phyloP scores from a whole-genome alignment of 2,888 invertebrate species.

The Mellilla xanthometata region DNA sequence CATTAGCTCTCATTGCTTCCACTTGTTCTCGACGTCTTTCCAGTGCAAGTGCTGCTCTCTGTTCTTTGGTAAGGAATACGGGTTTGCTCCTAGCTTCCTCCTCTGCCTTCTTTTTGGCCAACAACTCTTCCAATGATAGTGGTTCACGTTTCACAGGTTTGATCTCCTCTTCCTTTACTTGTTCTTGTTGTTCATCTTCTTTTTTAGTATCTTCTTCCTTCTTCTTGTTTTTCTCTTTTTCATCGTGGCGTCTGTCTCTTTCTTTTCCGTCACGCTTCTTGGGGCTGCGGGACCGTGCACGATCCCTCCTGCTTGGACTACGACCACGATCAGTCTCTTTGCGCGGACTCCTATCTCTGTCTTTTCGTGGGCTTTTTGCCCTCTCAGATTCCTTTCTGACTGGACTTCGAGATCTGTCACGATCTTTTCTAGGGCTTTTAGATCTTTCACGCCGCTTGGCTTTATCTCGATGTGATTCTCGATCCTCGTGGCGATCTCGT shows the following conservation, averaged over 20 bases:
- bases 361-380: slow-evolving; percentile 32
- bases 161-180: slow-evolving; percentile 59
- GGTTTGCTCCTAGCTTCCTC: slow-evolving; percentile 98
- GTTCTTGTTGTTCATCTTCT: slow-evolving; percentile 64
- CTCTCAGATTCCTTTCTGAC: slow-evolving; percentile 55
- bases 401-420: slow-evolving; percentile 61
- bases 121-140: slow-evolving; percentile 95
- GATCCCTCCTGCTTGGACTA: slow-evolving; percentile 54
- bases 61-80: slow-evolving; percentile 97
- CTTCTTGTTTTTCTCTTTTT: slow-evolving; percentile 68
- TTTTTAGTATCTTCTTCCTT: slow-evolving; percentile 57
- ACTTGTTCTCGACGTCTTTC: slow-evolving; percentile 95
- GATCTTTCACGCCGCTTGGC: slow-evolving; percentile 65
- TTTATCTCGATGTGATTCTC: slow-evolving; percentile 69
- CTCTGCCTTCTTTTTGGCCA: slow-evolving; percentile 97
- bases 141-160: slow-evolving; percentile 87
- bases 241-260: slow-evolving; percentile 62
- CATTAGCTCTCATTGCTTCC: slow-evolving; percentile 88
- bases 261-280: slow-evolving; percentile 69
- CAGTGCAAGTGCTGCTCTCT: slow-evolving; percentile 94
- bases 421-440: slow-evolving; percentile 61
- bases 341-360: slow-evolving; percentile 34
- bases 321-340: slow-evolving; percentile 34
- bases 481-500: slow-evolving; percentile 68
- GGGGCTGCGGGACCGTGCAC: slow-evolving; percentile 62